A percentile compares a stretch with the other conserved stretches of the same genome.
Conservation (phyloP, 2,888 invertebrate genomes). For the Apodemia duryi region DNA sequence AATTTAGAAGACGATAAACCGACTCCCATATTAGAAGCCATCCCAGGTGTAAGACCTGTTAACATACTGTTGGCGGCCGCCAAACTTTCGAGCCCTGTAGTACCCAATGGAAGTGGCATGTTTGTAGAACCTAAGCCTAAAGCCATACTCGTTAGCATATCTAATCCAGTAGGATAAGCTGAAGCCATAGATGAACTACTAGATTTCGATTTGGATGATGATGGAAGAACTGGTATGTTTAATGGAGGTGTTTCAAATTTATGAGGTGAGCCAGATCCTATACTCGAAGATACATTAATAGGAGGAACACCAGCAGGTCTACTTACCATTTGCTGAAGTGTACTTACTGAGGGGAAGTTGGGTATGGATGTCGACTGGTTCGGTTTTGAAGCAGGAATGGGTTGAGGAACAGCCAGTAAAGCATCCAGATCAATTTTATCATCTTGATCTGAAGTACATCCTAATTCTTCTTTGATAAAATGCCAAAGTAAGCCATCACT, state of each 20-base stretch:
- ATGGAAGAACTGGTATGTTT: constrained; percentile 80
- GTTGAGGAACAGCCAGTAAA: constrained; percentile 79
- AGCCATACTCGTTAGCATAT: constrained; percentile 76
- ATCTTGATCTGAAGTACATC: constrained; percentile 82
- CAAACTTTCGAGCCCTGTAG: constrained; percentile 65
- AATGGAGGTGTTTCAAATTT: constrained; percentile 77
- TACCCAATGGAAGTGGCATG: constrained; percentile 62
- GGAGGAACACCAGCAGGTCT: constrained; percentile 73
- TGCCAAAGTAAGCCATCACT: constrained; percentile 89
- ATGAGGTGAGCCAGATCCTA: constrained; percentile 73
- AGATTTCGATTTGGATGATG: constrained; percentile 80
- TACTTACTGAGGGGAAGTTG: constrained; percentile 72
- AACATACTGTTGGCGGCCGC: constrained; percentile 75
- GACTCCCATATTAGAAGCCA: constrained; percentile 52
- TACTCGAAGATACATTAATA: constrained; percentile 66
- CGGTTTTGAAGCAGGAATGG: constrained; percentile 67
- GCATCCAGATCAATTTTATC: constrained; percentile 83
- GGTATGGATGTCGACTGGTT: constrained; percentile 58
- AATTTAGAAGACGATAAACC: constrained; percentile 63
- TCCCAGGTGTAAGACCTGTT: constrained; percentile 59
- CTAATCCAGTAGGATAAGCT: constrained; percentile 67
- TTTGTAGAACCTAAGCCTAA: constrained; percentile 65
- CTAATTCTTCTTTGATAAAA: constrained; percentile 86
- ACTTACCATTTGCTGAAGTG: constrained; percentile 74
- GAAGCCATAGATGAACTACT: constrained; percentile 74